Evolutionary conservation across 2,888 invertebrate species (phyloP).

Genomic region (Protophormia terraenovae): DNA sequence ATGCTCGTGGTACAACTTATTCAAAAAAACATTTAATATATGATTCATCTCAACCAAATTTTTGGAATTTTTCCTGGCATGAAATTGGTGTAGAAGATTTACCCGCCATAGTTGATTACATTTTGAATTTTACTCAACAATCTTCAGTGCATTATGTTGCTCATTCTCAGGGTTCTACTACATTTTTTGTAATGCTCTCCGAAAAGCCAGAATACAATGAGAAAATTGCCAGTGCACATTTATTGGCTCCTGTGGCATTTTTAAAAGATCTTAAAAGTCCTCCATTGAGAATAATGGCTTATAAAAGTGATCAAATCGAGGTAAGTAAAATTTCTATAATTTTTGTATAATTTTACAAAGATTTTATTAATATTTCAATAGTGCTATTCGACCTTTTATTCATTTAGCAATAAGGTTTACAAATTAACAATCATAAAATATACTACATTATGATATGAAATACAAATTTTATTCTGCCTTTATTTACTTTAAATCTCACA

Average conservation of each 20-base stretch:
- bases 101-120: conserved; percentile 76
- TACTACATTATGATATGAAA: too few relatives aligned
- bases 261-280: conserved; percentile 75
- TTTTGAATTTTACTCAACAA: conserved; percentile 73
- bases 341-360: too few relatives aligned
- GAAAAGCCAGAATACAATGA: conserved; percentile 76
- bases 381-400: too few relatives aligned
- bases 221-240: conserved; percentile 72
- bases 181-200: conserved; percentile 76
- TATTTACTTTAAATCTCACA: too few relatives aligned
- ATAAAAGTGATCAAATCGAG: conserved; percentile 71
- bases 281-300: conserved; percentile 74
- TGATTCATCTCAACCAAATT: conserved; percentile 72
- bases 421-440: too few relatives aligned
- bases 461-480: too few relatives aligned
- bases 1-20: conserved; percentile 77
- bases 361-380: too few relatives aligned
- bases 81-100: conserved; percentile 78
- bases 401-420: too few relatives aligned
- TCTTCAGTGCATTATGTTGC: conserved; percentile 76
- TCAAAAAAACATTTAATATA: conserved; percentile 74
- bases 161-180: conserved; percentile 78
- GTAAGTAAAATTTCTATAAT: too few relatives aligned
- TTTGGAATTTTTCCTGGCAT: conserved; percentile 80
- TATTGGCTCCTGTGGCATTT: conserved; percentile 77